A percentile compares a stretch with the other conserved stretches of the same genome.
These are phyloP conservation scores for Channa argus DNA, from an alignment of 2,113 vertebrate genomes.

Conservation along the genomic window DNA sequence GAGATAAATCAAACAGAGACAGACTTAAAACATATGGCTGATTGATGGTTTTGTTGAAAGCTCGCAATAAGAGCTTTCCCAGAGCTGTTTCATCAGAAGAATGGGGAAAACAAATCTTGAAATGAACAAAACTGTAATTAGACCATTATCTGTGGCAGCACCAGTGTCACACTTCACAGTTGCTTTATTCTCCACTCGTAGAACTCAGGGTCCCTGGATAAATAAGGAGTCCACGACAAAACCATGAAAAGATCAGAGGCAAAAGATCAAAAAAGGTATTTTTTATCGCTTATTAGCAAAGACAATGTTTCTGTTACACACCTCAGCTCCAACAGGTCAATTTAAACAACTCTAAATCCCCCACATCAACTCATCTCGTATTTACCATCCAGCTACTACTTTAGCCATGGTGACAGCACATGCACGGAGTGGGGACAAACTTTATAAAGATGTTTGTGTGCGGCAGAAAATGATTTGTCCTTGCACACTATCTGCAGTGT, in stretches of 20 bases:
- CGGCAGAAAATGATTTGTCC: too few species aligned
- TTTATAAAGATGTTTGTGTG: too few species aligned
- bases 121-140: constrained; percentile 57
- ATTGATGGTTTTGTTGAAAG: constrained; percentile 14
- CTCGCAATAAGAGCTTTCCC: constrained; percentile 12
- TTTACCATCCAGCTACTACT: too few species aligned
- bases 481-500: too few species aligned
- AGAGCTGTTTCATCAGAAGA: constrained; percentile 4
- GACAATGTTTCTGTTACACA: too few species aligned
- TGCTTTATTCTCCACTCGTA: not conserved
- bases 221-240: not conserved
- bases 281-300: too few species aligned
- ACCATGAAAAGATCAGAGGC: not conserved
- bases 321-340: too few species aligned
- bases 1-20: constrained; percentile 24
- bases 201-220: not conserved
- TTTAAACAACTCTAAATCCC: too few species aligned
- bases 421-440: too few species aligned
- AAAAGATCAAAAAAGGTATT: too few species aligned
- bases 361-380: too few species aligned
- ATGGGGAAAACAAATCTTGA: constrained; percentile 41
- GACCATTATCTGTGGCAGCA: constrained; percentile 33
- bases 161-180: constrained; percentile 13
- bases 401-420: too few species aligned
- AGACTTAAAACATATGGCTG: constrained; percentile 37